A percentile compares a stretch with the other conserved stretches of the same genome.
Conservation (phyloP, 2,797 vertebrate species). For the Hephaestus fuliginosus region DNA sequence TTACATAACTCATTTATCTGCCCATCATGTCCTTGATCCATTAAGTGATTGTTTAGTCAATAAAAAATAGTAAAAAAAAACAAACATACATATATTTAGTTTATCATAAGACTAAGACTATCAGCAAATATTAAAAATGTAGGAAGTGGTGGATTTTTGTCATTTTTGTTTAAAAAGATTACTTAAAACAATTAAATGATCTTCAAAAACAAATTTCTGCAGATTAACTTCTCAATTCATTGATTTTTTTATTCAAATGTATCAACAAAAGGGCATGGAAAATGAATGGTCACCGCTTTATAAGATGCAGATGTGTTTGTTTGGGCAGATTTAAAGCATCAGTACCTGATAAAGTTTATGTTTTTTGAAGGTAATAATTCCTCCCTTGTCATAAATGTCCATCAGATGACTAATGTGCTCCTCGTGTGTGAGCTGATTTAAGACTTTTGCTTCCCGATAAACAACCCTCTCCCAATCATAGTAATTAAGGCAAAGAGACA, state of each 20-base stretch:
- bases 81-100: background rate
- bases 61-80: background rate
- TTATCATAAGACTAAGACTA: background rate
- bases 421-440: slow-evolving; percentile 24
- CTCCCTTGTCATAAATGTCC: background rate
- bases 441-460: slow-evolving; percentile 48
- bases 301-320: slow-evolving; percentile 4
- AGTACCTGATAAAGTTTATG: background rate
- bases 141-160: background rate
- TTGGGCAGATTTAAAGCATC: background rate
- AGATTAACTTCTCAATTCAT: background rate
- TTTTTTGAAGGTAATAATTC: background rate
- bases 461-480: slow-evolving; percentile 51
- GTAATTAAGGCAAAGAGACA: slow-evolving; percentile 70
- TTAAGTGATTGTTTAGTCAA: background rate
- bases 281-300: background rate
- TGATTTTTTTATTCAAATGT: background rate
- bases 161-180: background rate
- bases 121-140: background rate
- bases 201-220: background rate
- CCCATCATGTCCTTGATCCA: background rate
- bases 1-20: background rate
- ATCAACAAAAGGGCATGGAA: background rate
- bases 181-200: background rate
- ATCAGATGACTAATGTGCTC: background rate